These are phyloP conservation scores for Helicorthomorpha holstii DNA, from an alignment of 1,140 invertebrate genomes.

Conservation along the genomic window DNA sequence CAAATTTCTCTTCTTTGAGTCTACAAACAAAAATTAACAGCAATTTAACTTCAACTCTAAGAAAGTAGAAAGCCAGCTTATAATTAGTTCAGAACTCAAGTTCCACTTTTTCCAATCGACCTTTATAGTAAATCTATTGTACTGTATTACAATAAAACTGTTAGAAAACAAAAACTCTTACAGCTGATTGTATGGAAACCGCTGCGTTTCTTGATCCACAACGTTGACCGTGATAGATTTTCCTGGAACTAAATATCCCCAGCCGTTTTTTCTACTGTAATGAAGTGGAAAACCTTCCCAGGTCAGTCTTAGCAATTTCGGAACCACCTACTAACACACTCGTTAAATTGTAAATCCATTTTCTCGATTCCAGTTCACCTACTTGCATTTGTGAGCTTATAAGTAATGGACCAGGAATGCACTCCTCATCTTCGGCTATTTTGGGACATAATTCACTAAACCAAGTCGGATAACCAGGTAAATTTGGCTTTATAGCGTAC, in stretches of 20 bases:
- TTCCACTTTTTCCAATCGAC: too few relatives aligned
- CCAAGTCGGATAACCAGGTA: constrained; percentile 64
- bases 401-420: constrained; percentile 48
- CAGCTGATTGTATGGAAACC: too few relatives aligned
- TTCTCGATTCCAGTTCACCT: neutral
- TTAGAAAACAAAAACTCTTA: too few relatives aligned
- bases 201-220: too few relatives aligned
- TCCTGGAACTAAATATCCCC: constrained; percentile 74
- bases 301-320: constrained; percentile 75
- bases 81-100: too few relatives aligned
- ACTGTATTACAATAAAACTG: too few relatives aligned
- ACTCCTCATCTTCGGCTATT: constrained; percentile 33
- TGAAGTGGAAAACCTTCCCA: constrained; percentile 90
- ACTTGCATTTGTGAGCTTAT: constrained; percentile 23
- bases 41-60: too few relatives aligned
- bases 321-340: constrained; percentile 50
- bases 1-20: too few relatives aligned
- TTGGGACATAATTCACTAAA: constrained; percentile 57
- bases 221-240: too few relatives aligned
- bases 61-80: too few relatives aligned
- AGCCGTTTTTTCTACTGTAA: constrained; percentile 60
- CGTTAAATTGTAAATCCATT: constrained; percentile 35
- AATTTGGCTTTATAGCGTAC: constrained; percentile 23
- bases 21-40: too few relatives aligned
- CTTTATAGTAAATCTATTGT: too few relatives aligned